These are phyloP conservation scores for Gadopsis marmoratus DNA, from an alignment of 2,797 vertebrate genomes.

Conservation along the genomic window DNA sequence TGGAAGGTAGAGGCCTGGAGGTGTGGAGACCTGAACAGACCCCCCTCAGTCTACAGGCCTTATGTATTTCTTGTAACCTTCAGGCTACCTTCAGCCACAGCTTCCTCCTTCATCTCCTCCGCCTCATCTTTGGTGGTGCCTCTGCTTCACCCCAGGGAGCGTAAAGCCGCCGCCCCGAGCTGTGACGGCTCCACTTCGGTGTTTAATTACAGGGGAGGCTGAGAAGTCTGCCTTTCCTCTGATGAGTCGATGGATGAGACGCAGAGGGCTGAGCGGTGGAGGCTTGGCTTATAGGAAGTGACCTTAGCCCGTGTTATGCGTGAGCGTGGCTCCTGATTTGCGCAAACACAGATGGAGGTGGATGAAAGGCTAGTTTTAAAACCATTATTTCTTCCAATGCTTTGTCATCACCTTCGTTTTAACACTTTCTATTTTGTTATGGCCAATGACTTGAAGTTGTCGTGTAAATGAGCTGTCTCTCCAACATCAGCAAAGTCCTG, in stretches of 20 bases:
- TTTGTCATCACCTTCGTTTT: not conserved
- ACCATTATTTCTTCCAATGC: not conserved
- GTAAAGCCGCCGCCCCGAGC: constrained; percentile 56
- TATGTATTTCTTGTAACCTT: constrained; percentile 52
- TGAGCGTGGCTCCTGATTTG: constrained; percentile 13
- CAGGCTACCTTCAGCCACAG: constrained; percentile 56
- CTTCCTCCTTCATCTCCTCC: constrained; percentile 63
- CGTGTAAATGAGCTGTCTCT: constrained; percentile 7
- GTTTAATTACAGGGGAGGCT: constrained; percentile 85
- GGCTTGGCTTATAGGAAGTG: constrained; percentile 54
- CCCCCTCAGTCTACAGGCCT: not conserved
- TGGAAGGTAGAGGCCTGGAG: not conserved
- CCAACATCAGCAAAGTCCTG: constrained; percentile 13
- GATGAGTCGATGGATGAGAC: constrained; percentile 50
- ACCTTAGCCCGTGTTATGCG: constrained; percentile 42
- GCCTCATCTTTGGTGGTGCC: constrained; percentile 61
- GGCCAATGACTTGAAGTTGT: not conserved
- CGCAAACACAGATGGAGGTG: not conserved
- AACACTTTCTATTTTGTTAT: not conserved
- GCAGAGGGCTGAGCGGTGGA: constrained; percentile 3
- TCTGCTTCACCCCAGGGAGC: constrained; percentile 70
- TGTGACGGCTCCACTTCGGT: constrained; percentile 67
- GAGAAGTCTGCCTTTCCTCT: constrained; percentile 68
- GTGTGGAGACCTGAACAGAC: not conserved
- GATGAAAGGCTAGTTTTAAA: constrained; percentile 10